Conservation (phyloP, 2,888 invertebrate genomes). For the Drosophila melanosoma region DNA sequence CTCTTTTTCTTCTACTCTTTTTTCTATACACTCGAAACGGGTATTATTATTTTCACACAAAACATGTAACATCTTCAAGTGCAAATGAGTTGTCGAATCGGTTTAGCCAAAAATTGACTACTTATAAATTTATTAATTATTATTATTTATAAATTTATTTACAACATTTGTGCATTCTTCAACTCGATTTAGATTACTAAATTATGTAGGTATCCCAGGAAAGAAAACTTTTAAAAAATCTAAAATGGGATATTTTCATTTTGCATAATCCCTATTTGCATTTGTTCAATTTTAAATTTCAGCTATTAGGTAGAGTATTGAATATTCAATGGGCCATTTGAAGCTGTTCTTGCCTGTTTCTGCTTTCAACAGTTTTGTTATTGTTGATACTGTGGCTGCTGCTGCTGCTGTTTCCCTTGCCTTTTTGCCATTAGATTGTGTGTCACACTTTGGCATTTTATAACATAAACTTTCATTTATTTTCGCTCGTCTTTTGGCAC, state of each 20-base stretch:
- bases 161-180: neutral
- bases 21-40: neutral
- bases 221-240: no score
- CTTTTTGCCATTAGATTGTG: constrained; percentile 69
- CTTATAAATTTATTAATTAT: no score
- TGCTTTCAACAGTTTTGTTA: constrained; percentile 19
- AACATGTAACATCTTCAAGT: neutral
- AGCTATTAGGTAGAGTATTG: constrained; percentile 2
- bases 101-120: neutral
- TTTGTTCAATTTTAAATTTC: neutral
- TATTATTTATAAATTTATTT: neutral
- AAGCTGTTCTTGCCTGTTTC: neutral
- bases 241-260: neutral
- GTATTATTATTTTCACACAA: neutral
- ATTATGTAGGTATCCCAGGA: neutral
- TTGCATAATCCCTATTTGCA: neutral
- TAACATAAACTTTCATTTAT: constrained; percentile 82
- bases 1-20: constrained; percentile 9
- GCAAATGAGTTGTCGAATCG: neutral
- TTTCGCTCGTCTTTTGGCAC: constrained; percentile 64
- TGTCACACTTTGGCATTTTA: constrained; percentile 80
- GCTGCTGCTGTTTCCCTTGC: constrained; percentile 11
- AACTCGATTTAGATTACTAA: no score
- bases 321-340: neutral
- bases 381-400: constrained; percentile 25